Percentiles rank a stretch among this genome's conserved stretches.
phyloP scores from a whole-genome alignment of 2,113 vertebrate genomes.

The Phocoena sinus region DNA sequence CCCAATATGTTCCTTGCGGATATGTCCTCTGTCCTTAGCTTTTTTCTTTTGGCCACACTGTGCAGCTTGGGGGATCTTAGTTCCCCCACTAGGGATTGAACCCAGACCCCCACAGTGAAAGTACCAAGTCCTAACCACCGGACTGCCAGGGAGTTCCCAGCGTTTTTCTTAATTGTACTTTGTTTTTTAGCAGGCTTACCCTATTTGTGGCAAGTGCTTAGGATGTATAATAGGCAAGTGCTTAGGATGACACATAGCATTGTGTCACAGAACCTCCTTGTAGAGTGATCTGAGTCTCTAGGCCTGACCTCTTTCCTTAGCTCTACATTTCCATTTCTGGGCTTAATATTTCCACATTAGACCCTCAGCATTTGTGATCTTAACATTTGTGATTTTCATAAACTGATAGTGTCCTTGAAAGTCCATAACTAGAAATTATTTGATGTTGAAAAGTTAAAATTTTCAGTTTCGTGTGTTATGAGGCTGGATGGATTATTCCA shows the following conservation, averaged over 20 bases:
- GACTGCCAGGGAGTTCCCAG: neutral
- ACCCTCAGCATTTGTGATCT: neutral
- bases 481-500: neutral
- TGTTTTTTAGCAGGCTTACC: neutral
- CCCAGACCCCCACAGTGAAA: too few species aligned
- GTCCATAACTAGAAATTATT: neutral
- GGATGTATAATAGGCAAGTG: neutral
- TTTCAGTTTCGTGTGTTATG: neutral
- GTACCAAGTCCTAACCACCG: neutral
- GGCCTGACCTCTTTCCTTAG: neutral
- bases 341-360: neutral
- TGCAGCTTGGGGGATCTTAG: too few species aligned
- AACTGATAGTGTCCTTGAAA: slow-evolving; percentile 26
- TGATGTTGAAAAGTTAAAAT: neutral
- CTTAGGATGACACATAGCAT: neutral
- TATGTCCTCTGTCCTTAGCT: neutral
- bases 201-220: neutral
- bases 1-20: slow-evolving; percentile 8
- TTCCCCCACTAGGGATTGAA: neutral
- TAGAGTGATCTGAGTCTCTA: neutral
- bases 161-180: neutral
- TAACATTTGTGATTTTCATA: slow-evolving; percentile 33
- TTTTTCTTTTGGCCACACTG: neutral
- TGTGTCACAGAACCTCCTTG: slow-evolving; percentile 20
- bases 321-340: slow-evolving; percentile 23